A percentile compares a stretch with the other conserved stretches of the same genome.
Conservation (phyloP, 2,113 vertebrate species). For the Romanogobio albipinnatus region DNA sequence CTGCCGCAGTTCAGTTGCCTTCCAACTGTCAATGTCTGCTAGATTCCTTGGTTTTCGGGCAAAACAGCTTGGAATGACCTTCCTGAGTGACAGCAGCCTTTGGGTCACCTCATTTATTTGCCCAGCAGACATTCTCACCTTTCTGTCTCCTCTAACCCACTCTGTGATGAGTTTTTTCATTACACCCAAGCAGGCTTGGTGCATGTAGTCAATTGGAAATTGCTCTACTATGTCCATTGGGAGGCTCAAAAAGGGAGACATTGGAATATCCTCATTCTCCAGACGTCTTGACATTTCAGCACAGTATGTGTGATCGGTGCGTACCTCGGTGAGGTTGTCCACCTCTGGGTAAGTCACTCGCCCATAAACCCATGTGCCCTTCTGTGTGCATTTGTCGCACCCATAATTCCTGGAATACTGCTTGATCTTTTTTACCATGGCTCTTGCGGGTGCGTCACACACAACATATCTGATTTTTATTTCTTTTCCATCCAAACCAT, state of each 20-base stretch:
- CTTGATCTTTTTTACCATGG: not conserved
- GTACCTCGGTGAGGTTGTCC: not conserved
- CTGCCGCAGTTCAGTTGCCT: no score
- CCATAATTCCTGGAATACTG: no score
- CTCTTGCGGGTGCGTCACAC: not conserved
- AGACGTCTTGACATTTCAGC: not conserved
- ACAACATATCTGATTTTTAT: not conserved
- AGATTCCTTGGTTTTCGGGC: no score
- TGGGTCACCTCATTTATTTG: not conserved
- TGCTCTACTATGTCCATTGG: not conserved
- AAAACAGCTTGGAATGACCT: not conserved
- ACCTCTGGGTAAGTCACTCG: not conserved
- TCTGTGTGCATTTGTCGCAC: not conserved
- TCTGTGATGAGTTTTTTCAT: constrained; percentile 1
- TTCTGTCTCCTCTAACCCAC: not conserved
- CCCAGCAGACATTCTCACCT: not conserved
- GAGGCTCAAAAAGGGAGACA: not conserved
- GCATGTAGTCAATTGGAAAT: not conserved
- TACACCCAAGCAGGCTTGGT: not conserved
- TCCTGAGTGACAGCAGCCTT: not conserved
- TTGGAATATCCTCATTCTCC: not conserved
- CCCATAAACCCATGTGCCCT: not conserved
- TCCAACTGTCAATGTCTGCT: no score
- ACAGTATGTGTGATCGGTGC: not conserved
- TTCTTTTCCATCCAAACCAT: not conserved